phyloP scores from a whole-genome alignment of 2,113 vertebrate genomes.

The Clarias gariepinus region DNA sequence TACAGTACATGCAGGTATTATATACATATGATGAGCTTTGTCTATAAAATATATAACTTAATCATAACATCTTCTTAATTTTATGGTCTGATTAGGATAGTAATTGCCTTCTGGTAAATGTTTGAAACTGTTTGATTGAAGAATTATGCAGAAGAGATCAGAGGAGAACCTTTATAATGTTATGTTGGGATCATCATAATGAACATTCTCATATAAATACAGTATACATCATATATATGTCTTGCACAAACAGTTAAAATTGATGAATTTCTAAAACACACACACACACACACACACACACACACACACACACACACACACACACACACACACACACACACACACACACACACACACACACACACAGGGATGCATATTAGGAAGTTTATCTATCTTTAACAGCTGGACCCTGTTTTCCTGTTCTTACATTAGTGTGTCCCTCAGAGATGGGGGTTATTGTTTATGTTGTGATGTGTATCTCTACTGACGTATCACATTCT shows the following conservation, averaged over 20 bases:
- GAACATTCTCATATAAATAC: too few species aligned
- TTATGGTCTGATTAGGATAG: neutral
- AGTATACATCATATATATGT: too few species aligned
- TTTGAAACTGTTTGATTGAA: too few species aligned
- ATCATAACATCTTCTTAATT: neutral
- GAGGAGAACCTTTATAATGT: too few species aligned
- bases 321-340: neutral
- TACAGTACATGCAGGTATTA: neutral
- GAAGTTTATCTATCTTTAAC: conserved; percentile 33
- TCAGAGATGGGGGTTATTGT: conserved; percentile 3
- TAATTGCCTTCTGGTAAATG: neutral
- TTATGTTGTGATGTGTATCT: conserved; percentile 1
- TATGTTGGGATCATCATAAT: too few species aligned
- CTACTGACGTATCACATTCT: conserved; percentile 17
- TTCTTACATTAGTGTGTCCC: conserved; percentile 1
- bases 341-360: conserved; percentile 17
- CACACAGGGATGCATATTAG: neutral
- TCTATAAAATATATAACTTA: neutral
- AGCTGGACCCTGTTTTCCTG: conserved; percentile 39
- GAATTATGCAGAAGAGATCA: neutral
- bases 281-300: too few species aligned
- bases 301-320: neutral
- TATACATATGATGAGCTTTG: neutral
- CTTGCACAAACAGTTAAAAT: too few species aligned
- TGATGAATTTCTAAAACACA: too few species aligned